Evolutionary conservation across 2,888 invertebrate genomes (phyloP).

Genomic region (Rapana venosa): DNA sequence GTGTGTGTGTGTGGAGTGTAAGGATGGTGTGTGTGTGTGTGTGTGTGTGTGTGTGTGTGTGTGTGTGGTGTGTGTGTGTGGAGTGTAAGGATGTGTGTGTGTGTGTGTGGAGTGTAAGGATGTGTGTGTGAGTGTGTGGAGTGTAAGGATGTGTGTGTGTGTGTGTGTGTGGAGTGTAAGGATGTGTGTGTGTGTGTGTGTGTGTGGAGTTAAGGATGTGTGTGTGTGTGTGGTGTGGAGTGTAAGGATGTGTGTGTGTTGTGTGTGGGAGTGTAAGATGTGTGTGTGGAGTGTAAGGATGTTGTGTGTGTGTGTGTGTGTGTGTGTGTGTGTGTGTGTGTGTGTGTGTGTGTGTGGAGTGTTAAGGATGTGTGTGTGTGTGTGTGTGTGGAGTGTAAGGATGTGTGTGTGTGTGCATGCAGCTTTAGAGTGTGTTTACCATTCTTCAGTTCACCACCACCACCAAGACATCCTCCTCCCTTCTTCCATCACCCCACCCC

Average conservation of each 20-base stretch:
- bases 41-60: neutral
- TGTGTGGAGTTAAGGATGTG: too few relatives aligned
- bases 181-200: too few relatives aligned
- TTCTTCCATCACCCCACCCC: neutral
- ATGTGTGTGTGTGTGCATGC: slow-evolving; percentile 13
- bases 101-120: too few relatives aligned
- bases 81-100: too few relatives aligned
- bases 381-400: neutral
- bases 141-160: too few relatives aligned
- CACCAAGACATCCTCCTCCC: neutral
- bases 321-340: neutral
- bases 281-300: neutral
- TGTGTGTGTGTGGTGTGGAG: too few relatives aligned
- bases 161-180: too few relatives aligned
- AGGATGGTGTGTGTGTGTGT: slow-evolving; percentile 16
- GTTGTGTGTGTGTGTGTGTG: neutral
- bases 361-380: neutral
- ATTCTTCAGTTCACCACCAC: too few relatives aligned
- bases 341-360: neutral
- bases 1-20: neutral
- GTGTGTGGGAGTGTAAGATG: too few relatives aligned
- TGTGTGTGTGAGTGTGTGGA: too few relatives aligned
- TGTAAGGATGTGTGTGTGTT: too few relatives aligned
- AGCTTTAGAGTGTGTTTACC: neutral
- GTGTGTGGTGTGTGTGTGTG: too few relatives aligned